Evolutionary conservation across 37 sponge, comb jelly and placozoan species (phyloP).

Genomic region (Haliclona indistincta): DNA sequence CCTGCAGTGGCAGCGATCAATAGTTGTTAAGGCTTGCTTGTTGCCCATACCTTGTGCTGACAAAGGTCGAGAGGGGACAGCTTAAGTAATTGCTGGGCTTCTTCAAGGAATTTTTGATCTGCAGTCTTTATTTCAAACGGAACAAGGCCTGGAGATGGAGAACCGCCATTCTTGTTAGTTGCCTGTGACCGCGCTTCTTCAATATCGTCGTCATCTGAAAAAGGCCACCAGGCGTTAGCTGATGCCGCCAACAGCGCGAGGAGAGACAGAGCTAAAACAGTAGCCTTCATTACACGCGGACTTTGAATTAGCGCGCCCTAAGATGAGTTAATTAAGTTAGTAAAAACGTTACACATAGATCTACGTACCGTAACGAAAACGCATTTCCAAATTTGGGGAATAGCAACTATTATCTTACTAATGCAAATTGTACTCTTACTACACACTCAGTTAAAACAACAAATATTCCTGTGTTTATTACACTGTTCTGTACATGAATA

Average conservation of each 20-base stretch:
- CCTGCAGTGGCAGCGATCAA: slow-evolving; percentile 18
- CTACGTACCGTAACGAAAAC: too few relatives aligned
- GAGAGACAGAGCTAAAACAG: too few relatives aligned
- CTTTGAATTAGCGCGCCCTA: too few relatives aligned
- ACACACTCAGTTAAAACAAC: too few relatives aligned
- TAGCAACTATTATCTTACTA: too few relatives aligned
- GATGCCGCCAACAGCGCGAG: neutral
- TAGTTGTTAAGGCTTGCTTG: neutral
- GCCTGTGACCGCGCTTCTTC: neutral
- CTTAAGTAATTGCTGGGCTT: slow-evolving; percentile 59
- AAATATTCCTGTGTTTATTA: too few relatives aligned
- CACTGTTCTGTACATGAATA: too few relatives aligned
- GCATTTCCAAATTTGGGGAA: too few relatives aligned
- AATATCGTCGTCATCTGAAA: slow-evolving; percentile 12
- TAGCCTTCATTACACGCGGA: too few relatives aligned
- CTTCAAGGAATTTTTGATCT: slow-evolving; percentile 74
- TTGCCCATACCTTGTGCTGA: slow-evolving; percentile 56
- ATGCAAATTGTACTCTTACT: too few relatives aligned
- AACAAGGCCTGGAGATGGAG: neutral
- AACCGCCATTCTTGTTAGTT: neutral
- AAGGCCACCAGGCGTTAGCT: slow-evolving; percentile 41
- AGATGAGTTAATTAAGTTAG: too few relatives aligned
- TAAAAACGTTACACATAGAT: too few relatives aligned
- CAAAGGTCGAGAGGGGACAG: slow-evolving; percentile 64
- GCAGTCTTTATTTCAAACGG: slow-evolving; percentile 59